These are phyloP conservation scores for Cheiracanthium punctorium DNA, from an alignment of 2,888 invertebrate genomes.

Conservation along the genomic window DNA sequence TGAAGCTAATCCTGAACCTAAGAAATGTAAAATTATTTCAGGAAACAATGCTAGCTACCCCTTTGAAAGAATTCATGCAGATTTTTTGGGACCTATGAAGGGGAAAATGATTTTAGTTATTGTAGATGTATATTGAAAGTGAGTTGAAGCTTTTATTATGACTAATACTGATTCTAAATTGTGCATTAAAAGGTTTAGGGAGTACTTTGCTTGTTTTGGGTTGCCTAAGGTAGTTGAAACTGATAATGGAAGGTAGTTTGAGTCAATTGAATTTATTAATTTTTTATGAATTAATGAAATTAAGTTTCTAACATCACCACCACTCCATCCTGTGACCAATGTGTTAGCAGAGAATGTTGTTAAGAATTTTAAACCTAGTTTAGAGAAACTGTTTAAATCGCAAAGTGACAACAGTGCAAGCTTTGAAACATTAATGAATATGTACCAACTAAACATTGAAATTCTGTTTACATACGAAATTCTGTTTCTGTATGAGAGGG, in stretches of 20 bases:
- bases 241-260: neutral
- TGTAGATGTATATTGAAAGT: conserved; percentile 5
- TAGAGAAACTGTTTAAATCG: conserved; percentile 6
- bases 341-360: conserved; percentile 14
- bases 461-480: no score
- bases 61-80: no score
- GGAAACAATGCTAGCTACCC: no score
- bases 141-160: conserved; percentile 17
- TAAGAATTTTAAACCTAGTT: no score
- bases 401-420: neutral
- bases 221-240: neutral
- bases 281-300: no score
- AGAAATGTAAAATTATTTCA: neutral
- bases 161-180: neutral
- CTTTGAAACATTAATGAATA: conserved; percentile 3
- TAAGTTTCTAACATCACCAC: conserved; percentile 15
- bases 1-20: no score
- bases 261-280: neutral
- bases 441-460: neutral
- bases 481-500: no score
- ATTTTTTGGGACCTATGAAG: no score
- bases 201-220: no score
- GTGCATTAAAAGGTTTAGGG: conserved; percentile 3
- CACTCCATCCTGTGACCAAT: conserved; percentile 18
- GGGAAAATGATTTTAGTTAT: no score